A percentile compares a stretch with the other conserved stretches of the same genome.
These are phyloP conservation scores for Anomalospiza imberbis DNA, from an alignment of 2,797 vertebrate species.

Conservation along the genomic window DNA sequence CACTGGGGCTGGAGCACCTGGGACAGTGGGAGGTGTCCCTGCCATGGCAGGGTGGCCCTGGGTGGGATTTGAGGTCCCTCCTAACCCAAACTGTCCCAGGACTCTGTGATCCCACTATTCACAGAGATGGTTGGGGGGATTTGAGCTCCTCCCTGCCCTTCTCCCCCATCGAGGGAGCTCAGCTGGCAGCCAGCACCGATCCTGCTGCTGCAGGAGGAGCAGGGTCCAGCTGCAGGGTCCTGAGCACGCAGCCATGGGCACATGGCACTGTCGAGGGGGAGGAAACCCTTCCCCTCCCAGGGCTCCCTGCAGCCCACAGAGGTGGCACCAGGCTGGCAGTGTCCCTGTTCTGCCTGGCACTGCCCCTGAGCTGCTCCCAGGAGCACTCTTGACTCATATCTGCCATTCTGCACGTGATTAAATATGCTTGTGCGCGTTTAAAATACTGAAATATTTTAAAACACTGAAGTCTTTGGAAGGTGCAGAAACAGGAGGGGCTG, in stretches of 20 bases:
- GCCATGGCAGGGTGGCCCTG: neutral
- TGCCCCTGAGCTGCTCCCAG: neutral
- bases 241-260: rapidly evolving
- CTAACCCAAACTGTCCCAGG: too few species aligned
- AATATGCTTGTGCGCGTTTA: rapidly evolving
- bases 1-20: neutral
- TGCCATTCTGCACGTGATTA: rapidly evolving
- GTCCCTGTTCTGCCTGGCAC: neutral
- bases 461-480: rapidly evolving
- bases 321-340: neutral
- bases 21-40: neutral
- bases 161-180: neutral
- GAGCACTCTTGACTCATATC: rapidly evolving
- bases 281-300: too few species aligned
- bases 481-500: neutral
- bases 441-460: neutral
- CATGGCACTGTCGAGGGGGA: rapidly evolving
- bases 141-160: neutral
- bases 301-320: neutral
- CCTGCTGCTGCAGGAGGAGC: too few species aligned
- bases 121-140: rapidly evolving
- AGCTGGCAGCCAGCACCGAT: neutral
- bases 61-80: rapidly evolving
- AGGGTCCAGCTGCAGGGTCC: neutral
- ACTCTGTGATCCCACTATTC: neutral